Percentiles rank a stretch among this genome's conserved stretches.
These are phyloP conservation scores for Mastacembelus armatus DNA, from an alignment of 2,797 vertebrate species.

Conservation along the genomic window DNA sequence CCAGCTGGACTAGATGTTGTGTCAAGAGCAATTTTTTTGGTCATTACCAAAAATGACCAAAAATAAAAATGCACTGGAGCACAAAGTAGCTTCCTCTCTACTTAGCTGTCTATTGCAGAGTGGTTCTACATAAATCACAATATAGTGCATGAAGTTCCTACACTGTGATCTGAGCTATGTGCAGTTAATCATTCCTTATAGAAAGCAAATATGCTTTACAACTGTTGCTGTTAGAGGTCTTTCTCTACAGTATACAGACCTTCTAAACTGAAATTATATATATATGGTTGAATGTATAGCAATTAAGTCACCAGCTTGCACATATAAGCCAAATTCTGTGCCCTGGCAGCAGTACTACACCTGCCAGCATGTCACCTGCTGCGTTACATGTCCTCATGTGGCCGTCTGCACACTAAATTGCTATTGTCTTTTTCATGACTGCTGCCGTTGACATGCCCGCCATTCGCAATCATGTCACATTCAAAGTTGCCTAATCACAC, in stretches of 20 bases:
- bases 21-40: constrained; percentile 1
- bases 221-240: background rate
- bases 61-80: no score
- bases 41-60: no score
- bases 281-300: no score
- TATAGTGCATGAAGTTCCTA: constrained; percentile 18
- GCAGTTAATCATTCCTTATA: no score
- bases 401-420: constrained; percentile 4
- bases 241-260: background rate
- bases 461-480: constrained; percentile 60
- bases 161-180: constrained; percentile 53
- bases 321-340: constrained; percentile 1
- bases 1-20: background rate
- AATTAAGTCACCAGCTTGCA: no score
- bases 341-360: constrained; percentile 4
- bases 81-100: constrained; percentile 66
- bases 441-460: constrained; percentile 34
- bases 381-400: constrained; percentile 17
- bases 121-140: constrained; percentile 53
- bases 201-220: background rate
- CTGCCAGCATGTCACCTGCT: background rate
- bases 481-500: constrained; percentile 68
- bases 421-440: constrained; percentile 28
- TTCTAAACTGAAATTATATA: background rate
- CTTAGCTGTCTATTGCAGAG: constrained; percentile 37